Evolutionary conservation across 2,888 invertebrate genomes (phyloP).

Genomic region (Rotaria sp.): DNA sequence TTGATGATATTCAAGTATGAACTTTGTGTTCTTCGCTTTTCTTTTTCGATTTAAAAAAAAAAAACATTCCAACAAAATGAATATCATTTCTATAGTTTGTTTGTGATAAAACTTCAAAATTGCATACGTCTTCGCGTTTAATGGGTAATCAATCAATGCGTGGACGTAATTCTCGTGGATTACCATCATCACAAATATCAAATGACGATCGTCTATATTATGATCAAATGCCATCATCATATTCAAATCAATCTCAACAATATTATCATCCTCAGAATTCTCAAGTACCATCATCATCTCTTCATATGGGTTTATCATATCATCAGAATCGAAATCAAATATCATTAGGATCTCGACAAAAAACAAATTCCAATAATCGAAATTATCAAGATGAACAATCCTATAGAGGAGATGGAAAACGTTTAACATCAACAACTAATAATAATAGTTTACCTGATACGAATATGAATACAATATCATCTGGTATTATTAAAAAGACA

Average conservation of each 20-base stretch:
- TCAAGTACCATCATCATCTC: not conserved
- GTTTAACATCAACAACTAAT: not conserved
- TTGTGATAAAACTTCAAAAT: not conserved
- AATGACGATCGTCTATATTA: not conserved
- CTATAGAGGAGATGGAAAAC: not conserved
- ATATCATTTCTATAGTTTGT: not conserved
- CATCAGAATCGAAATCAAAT: not conserved
- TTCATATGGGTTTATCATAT: not conserved
- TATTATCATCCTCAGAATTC: not conserved
- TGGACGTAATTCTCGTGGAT: not conserved
- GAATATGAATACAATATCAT: not conserved
- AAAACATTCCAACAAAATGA: too few relatives aligned
- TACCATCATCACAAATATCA: not conserved
- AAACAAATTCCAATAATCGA: not conserved
- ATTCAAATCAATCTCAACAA: not conserved
- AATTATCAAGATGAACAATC: not conserved
- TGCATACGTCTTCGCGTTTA: not conserved
- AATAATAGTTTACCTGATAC: not conserved
- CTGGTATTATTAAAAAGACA: not conserved
- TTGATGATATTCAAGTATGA: not conserved
- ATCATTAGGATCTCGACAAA: not conserved
- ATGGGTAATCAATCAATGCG: not conserved
- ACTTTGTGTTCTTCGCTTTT: too few relatives aligned
- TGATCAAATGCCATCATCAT: not conserved
- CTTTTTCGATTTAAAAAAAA: too few relatives aligned